Percentiles rank a stretch among this genome's conserved stretches.
phyloP scores from a whole-genome alignment of 2,113 vertebrate species.

The Tragulus kanchil region DNA sequence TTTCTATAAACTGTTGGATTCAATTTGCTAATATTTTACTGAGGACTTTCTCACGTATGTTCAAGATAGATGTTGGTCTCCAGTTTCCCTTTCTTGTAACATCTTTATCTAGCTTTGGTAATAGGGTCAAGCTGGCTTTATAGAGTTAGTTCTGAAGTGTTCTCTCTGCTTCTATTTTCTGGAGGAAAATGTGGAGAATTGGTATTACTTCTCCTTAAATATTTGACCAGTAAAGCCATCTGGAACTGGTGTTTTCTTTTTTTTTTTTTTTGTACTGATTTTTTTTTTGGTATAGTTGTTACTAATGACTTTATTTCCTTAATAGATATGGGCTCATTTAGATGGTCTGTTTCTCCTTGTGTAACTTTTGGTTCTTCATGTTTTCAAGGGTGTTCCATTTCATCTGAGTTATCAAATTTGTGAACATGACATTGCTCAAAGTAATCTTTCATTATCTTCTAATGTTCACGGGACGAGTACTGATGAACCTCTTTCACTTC shows the following conservation, averaged over 20 bases:
- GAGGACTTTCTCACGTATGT: neutral
- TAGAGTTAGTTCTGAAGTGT: neutral
- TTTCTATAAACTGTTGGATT: neutral
- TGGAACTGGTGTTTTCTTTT: neutral
- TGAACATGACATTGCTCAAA: neutral
- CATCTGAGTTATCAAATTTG: neutral
- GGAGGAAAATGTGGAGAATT: neutral
- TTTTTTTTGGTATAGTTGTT: neutral
- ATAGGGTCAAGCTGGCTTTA: neutral
- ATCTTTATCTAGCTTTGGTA: neutral
- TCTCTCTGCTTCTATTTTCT: neutral
- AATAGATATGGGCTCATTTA: neutral
- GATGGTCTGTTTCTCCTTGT: neutral
- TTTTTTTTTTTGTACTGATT: neutral
- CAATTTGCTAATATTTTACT: neutral
- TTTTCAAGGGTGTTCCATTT: neutral
- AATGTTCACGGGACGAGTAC: neutral
- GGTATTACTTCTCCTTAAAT: neutral
- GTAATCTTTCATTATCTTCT: neutral
- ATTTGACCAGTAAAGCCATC: neutral
- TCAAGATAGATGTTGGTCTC: neutral
- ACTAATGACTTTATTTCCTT: neutral
- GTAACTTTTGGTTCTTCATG: neutral
- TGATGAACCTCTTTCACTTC: neutral
- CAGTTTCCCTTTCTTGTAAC: neutral